These are phyloP conservation scores for Pyrrhosoma nymphula DNA, from an alignment of 2,888 invertebrate species.

Conservation along the genomic window DNA sequence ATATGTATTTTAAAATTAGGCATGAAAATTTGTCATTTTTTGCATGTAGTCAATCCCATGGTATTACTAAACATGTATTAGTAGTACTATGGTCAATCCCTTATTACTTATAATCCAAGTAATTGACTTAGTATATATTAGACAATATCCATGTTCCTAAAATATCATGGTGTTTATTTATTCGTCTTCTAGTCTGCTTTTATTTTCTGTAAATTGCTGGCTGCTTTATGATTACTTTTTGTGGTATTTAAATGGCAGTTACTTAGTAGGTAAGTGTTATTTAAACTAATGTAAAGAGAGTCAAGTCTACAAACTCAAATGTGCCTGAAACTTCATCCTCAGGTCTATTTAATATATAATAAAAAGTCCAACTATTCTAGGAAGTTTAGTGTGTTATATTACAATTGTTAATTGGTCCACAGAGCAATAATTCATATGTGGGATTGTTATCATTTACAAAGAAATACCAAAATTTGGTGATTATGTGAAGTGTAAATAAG, in stretches of 20 bases:
- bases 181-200: conserved; percentile 12
- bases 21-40: not conserved
- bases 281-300: not conserved
- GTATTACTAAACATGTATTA: no score
- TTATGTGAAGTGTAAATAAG: conserved; percentile 51
- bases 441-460: conserved; percentile 42
- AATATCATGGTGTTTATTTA: conserved; percentile 20
- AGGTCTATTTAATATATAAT: not conserved
- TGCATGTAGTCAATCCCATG: not conserved
- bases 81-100: no score
- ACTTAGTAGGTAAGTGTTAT: not conserved
- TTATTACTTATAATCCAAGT: not conserved
- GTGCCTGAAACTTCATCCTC: conserved; percentile 57
- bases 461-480: conserved; percentile 6
- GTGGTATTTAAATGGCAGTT: not conserved
- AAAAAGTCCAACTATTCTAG: not conserved
- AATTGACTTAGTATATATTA: not conserved
- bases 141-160: conserved; percentile 44
- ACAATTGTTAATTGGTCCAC: conserved; percentile 30
- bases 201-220: not conserved
- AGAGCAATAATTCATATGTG: conserved; percentile 55
- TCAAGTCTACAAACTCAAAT: not conserved
- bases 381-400: not conserved
- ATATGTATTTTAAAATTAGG: not conserved
- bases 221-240: not conserved